Evolutionary conservation across 2,888 invertebrate species (phyloP).

Genomic region (Tupiocoris notatus): DNA sequence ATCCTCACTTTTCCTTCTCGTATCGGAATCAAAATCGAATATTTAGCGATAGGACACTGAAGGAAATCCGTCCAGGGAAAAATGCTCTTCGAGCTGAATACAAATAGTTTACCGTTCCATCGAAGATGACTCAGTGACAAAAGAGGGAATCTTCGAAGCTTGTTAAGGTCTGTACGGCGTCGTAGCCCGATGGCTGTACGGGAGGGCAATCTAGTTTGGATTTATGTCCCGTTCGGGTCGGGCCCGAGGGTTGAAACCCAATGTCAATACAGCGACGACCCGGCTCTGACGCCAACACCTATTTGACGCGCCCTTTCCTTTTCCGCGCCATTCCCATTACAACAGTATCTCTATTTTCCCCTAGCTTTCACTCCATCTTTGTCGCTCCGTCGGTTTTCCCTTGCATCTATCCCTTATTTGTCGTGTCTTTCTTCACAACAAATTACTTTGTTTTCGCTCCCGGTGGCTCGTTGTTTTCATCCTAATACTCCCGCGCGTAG

Average conservation of each 20-base stretch:
- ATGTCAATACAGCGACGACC: conserved; percentile 27
- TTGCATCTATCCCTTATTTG: background rate
- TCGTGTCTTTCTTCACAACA: conserved; percentile 2
- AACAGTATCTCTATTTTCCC: background rate
- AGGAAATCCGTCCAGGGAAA: too few relatives aligned
- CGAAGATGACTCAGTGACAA: background rate
- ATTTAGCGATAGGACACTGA: too few relatives aligned
- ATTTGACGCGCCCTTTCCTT: conserved; percentile 15
- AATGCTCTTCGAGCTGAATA: too few relatives aligned
- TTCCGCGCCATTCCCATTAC: background rate
- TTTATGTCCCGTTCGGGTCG: conserved; percentile 23
- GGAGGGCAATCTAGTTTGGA: conserved; percentile 29
- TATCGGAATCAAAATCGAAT: too few relatives aligned
- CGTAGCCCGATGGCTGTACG: background rate
- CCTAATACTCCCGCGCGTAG: background rate
- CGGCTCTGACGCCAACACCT: conserved; percentile 26
- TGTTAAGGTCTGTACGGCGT: background rate
- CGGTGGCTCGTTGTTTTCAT: background rate
- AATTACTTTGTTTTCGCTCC: conserved; percentile 24
- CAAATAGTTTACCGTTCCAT: background rate
- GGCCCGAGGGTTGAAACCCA: conserved; percentile 24
- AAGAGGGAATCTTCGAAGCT: background rate
- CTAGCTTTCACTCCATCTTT: background rate
- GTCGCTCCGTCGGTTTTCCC: background rate
- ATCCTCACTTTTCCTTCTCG: too few relatives aligned